Percentiles rank a stretch among this genome's conserved stretches.
Evolutionary conservation across 2,797 vertebrate species (phyloP).

Genomic region (Sebastes steindachneri): DNA sequence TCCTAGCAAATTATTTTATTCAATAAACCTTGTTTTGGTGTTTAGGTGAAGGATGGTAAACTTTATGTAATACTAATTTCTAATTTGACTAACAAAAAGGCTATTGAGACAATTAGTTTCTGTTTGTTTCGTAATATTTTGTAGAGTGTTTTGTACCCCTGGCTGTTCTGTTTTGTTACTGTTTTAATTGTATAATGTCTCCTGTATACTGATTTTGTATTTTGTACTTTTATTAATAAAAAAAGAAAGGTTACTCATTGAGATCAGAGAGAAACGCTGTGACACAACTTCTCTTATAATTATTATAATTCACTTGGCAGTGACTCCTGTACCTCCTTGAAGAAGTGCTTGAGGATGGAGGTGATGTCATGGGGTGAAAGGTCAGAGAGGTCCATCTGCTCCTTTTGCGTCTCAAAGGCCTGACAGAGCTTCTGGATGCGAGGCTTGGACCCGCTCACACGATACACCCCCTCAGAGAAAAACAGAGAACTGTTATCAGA

Average conservation of each 20-base stretch:
- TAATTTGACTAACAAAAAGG: too few relatives aligned
- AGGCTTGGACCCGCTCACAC: constrained; percentile 92
- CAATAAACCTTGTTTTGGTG: too few relatives aligned
- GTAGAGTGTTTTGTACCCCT: too few relatives aligned
- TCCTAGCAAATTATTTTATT: too few relatives aligned
- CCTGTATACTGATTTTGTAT: too few relatives aligned
- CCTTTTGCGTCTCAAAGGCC: constrained; percentile 89
- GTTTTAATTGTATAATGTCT: too few relatives aligned
- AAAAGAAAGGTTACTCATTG: neutral
- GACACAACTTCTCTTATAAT: neutral
- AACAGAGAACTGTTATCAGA: neutral
- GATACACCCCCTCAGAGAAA: constrained; percentile 89
- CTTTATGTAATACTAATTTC: too few relatives aligned
- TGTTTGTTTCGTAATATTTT: too few relatives aligned
- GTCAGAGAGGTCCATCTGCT: constrained; percentile 90
- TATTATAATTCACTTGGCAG: neutral
- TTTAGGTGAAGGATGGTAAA: too few relatives aligned
- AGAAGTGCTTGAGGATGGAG: constrained; percentile 92
- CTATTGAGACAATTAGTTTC: too few relatives aligned
- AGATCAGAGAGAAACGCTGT: neutral
- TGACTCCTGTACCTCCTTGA: constrained; percentile 88
- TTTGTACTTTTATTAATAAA: too few relatives aligned
- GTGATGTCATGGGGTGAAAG: constrained; percentile 93
- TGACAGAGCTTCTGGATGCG: constrained; percentile 92
- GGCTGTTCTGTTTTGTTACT: too few relatives aligned